phyloP scores from a whole-genome alignment of 2,888 invertebrate species.

The Falcaria lacertinaria region DNA sequence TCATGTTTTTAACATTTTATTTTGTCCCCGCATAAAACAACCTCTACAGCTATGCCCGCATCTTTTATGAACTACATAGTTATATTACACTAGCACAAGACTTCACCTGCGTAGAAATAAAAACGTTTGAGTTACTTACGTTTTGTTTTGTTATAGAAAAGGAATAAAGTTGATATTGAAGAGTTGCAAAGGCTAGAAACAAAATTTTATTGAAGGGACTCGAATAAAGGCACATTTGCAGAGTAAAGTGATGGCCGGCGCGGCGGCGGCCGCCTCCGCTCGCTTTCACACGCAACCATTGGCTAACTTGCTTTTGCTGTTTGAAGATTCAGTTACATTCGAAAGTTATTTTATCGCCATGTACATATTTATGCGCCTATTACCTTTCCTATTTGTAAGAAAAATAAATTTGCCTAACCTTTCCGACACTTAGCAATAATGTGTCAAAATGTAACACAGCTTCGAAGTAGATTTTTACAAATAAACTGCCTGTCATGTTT shows the following conservation, averaged over 20 bases:
- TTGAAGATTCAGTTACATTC: slow-evolving; percentile 24
- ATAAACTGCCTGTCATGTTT: neutral
- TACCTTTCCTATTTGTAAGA: neutral
- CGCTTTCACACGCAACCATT: slow-evolving; percentile 40
- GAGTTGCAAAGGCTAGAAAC: no score
- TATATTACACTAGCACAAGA: no score
- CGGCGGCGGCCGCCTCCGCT: slow-evolving; percentile 4
- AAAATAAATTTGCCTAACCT: neutral
- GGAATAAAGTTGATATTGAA: no score
- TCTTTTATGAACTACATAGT: no score
- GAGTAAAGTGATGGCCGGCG: slow-evolving; percentile 10
- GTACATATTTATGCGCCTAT: neutral
- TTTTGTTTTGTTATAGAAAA: no score
- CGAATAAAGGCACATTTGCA: no score
- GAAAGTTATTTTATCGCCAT: slow-evolving; percentile 1
- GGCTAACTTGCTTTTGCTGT: slow-evolving; percentile 27
- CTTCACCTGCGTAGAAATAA: no score
- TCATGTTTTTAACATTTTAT: no score
- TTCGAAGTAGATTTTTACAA: neutral
- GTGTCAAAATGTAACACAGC: neutral
- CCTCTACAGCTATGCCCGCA: no score
- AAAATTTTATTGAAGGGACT: no score
- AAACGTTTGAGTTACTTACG: no score
- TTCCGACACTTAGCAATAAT: neutral
- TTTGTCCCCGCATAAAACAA: no score